A percentile compares a stretch with the other conserved stretches of the same genome.
Conservation (phyloP, 2,888 invertebrate species). For the Thereva unica region DNA sequence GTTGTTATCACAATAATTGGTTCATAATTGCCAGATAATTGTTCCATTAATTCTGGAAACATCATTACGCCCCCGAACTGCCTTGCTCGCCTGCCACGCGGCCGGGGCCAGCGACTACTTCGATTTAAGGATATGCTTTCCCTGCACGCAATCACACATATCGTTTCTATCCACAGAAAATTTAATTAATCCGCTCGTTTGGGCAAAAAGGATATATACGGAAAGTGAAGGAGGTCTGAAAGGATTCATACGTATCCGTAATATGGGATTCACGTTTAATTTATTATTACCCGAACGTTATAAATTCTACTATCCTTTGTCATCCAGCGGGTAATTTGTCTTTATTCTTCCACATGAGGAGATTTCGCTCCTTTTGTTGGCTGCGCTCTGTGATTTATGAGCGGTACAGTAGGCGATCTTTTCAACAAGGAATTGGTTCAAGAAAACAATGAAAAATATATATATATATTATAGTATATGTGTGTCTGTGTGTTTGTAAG, state of each 20-base stretch:
- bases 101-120: no score
- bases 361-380: conserved; percentile 17
- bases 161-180: no score
- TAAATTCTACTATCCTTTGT: conserved; percentile 29
- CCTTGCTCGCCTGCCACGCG: no score
- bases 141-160: no score
- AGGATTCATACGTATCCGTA: background rate
- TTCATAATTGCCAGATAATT: no score
- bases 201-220: conserved; percentile 2
- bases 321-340: conserved; percentile 32
- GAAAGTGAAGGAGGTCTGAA: background rate
- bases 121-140: no score
- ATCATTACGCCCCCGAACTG: no score
- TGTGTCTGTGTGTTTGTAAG: background rate
- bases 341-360: conserved; percentile 35
- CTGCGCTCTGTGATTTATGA: conserved; percentile 17
- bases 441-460: conserved; percentile 19
- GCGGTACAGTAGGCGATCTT: conserved; percentile 23
- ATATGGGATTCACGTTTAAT: conserved; percentile 16
- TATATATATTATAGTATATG: conserved; percentile 11
- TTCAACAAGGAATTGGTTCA: background rate
- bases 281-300: conserved; percentile 33
- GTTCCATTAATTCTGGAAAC: no score
- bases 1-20: no score
- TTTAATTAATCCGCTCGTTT: conserved; percentile 7